Evolutionary conservation across 2,888 invertebrate genomes (phyloP).

Genomic region (Lasioglossum marginatum): DNA sequence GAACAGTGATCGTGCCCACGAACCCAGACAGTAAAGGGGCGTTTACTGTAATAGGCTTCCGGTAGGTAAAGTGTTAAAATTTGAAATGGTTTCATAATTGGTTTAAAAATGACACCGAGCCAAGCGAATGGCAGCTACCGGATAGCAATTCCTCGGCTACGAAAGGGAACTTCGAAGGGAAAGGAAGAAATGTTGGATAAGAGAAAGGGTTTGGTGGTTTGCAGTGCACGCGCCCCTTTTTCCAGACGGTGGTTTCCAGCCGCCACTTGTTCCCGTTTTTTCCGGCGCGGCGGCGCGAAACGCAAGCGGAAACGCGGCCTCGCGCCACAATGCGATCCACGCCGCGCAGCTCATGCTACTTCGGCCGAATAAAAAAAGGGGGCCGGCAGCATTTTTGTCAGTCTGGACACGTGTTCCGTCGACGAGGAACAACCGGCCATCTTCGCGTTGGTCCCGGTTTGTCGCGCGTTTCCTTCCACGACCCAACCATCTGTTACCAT

Average conservation of each 20-base stretch:
- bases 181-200: background rate
- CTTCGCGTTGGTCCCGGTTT: slow-evolving; percentile 76
- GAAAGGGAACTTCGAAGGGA: background rate
- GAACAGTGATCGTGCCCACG: too few species aligned
- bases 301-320: slow-evolving; percentile 65
- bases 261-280: slow-evolving; percentile 14
- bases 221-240: slow-evolving; percentile 48
- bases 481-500: slow-evolving; percentile 42
- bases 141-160: background rate
- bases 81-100: too few species aligned
- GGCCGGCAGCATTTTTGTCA: slow-evolving; percentile 76
- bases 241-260: slow-evolving; percentile 9
- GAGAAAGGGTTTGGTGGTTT: background rate
- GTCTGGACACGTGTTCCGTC: slow-evolving; percentile 80
- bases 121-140: background rate
- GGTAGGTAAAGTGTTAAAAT: too few species aligned
- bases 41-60: too few species aligned
- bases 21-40: too few species aligned
- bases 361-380: slow-evolving; percentile 48
- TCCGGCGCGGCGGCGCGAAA: slow-evolving; percentile 42
- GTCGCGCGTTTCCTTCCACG: slow-evolving; percentile 45
- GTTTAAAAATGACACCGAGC: background rate
- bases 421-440: slow-evolving; percentile 66
- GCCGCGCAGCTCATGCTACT: slow-evolving; percentile 43
- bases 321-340: slow-evolving; percentile 58